Evolutionary conservation across 37 sponge, comb jelly and placozoan species (phyloP), one percentile per base, ranked within the genome.

Genomic region (Tethya wilhelma): DNA sequence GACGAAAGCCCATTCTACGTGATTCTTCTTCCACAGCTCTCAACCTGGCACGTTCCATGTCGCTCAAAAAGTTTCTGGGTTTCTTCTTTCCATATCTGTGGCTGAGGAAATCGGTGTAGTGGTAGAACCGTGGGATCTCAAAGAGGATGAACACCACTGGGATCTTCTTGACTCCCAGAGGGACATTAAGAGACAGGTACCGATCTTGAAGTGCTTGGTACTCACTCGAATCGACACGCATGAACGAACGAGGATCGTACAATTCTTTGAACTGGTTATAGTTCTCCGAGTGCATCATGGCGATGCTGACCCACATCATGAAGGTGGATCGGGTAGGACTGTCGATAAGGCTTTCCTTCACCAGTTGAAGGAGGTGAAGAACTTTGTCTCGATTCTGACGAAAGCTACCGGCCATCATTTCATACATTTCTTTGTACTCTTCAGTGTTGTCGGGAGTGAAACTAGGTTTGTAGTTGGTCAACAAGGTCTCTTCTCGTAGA

Each of bases 351-450:
- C 80, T 56, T 2, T 75, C 74, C 64, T 86, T 80, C 67, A 92
- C 20, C 34, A 87, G 67, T 60, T 87, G 64, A 3, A 92, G 76
- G 6, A 87, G 72, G 5, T 32, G 0, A 29, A 55, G 0, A 0
- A 87, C 42, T 56, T 84, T 69, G 40, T 64, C 80, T 4, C 80
- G 40, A 33, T 87, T 79, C 39, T 78, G 64, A 9, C 60, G 23
- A 44, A 92, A 87, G 37, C 64, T 80, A 17, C 59, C 33, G 0
- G 65, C 76, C 81, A 87, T 83, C 80, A 77, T 82, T 5, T 79
- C 77, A 63, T 92, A 92, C 84, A 84, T 79, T 56, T 92, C 93
- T 55, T 44, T 74, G 77, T 84, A 87, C 40, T 81, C 89, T 57
- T 23, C 60, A 0, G 69, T 77, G 25, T 22, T 28, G 25, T 76